Conservation (phyloP, 2,888 invertebrate genomes). For the Herminia tarsipennalis region DNA sequence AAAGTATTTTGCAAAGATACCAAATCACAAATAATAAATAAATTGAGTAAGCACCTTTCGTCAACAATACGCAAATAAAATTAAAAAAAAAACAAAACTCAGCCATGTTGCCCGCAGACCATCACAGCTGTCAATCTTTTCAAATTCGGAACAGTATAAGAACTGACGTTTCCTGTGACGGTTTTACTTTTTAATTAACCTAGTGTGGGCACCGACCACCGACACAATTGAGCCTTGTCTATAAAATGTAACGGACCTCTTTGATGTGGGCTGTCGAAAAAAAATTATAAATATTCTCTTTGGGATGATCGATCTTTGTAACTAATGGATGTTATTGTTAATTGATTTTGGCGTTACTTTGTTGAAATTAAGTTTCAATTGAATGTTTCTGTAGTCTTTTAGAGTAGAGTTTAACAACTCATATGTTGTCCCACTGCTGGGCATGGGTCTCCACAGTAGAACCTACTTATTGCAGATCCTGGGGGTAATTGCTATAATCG, state of each 20-base stretch:
- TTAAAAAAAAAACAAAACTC: slow-evolving; percentile 6
- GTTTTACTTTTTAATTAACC: slow-evolving; percentile 55
- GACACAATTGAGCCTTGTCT: slow-evolving; percentile 43
- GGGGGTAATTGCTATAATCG: no score
- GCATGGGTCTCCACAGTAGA: no score
- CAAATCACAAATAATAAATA: no score
- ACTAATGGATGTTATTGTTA: slow-evolving; percentile 4
- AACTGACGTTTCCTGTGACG: slow-evolving; percentile 66
- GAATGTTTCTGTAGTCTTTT: no score
- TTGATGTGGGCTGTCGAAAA: slow-evolving; percentile 21
- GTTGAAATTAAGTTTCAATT: no score
- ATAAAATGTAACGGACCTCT: slow-evolving; percentile 33
- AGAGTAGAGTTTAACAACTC: no score
- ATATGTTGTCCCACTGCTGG: no score
- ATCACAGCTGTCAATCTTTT: slow-evolving; percentile 66
- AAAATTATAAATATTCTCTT: slow-evolving; percentile 3
- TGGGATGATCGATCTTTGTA: background rate
- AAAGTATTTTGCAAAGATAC: no score
- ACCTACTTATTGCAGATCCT: no score
- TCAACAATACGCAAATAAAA: background rate
- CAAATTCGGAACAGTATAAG: slow-evolving; percentile 59
- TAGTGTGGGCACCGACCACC: slow-evolving; percentile 48
- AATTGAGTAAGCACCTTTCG: no score
- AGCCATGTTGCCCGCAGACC: slow-evolving; percentile 30
- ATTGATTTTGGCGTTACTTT: no score